Base-by-base conservation (phyloP, 2,888 invertebrate genomes). In the Cerceris ruficornis region DNA sequence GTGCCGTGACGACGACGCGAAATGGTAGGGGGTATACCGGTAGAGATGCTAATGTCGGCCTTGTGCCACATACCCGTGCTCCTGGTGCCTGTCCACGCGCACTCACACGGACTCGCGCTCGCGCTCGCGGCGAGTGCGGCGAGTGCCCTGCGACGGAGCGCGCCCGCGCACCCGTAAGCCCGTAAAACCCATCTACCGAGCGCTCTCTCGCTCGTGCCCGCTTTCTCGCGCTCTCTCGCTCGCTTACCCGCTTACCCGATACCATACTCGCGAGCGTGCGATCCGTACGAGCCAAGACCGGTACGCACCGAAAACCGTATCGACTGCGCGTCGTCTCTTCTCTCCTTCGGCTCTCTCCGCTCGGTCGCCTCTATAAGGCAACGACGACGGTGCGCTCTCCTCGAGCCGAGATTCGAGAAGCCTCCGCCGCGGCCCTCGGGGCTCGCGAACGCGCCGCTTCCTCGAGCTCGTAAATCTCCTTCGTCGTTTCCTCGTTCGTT, bases 1-100 rank as follows among this genome's bases (percentile, higher is more conserved):
- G 88, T 88, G 91, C 86, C 83, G 86, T 83, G 83, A 83, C 83
- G 81, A 80, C 81, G 80, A 68, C 79, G 86, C 73, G 82, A 85
- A 88, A 86, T 89, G 86, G 90, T 89, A 88, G 90, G 89, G 89
- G 88, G 87, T 90, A 90, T 91, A 92, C 92, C 92, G 92, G 92
- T 92, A 92, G 92, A 92, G 92, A 92, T 92, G 92, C 91, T 92
- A 92, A 92, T 92, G 89, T 85, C 91, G 92, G 92, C 92, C 92
- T 92, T 92, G 92, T 92, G 91, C 92, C 90, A 92, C 90, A 92
- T 92, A 91, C 85, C 84, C 88, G 85, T 84, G 84, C 90, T 88
- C 89, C 88, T 88, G 89, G 82, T 88, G 88, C 86, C 83, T 84
- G 84, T 84, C 82, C 84, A 80, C 83, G 76, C 74, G 75, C 77